Evolutionary conservation across 2,888 invertebrate genomes (phyloP).

Genomic region (Amblyjoppa fuscipennis): DNA sequence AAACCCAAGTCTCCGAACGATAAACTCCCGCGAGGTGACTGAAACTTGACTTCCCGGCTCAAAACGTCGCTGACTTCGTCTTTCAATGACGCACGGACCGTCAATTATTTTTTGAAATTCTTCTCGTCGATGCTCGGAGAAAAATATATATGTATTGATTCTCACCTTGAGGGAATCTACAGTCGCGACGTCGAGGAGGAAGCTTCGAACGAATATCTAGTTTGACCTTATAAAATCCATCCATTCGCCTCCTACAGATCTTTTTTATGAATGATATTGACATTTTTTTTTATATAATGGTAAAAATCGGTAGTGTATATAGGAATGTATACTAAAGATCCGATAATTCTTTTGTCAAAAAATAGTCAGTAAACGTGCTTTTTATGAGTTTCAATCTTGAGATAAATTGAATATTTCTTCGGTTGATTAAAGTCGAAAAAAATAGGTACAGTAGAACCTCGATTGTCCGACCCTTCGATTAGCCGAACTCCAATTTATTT

Average conservation of each 20-base stretch:
- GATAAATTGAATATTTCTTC: too few species aligned
- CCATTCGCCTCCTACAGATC: neutral
- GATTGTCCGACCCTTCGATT: too few species aligned
- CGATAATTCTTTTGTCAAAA: too few species aligned
- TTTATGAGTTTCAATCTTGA: too few species aligned
- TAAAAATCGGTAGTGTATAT: too few species aligned
- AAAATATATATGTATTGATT: neutral
- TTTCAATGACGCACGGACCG: conserved; percentile 19
- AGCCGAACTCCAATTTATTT: too few species aligned
- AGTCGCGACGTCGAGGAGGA: neutral
- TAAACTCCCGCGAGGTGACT: conserved; percentile 2
- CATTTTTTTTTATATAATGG: neutral
- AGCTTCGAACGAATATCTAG: neutral
- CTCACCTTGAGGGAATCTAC: neutral
- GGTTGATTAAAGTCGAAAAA: too few species aligned
- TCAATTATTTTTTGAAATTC: neutral
- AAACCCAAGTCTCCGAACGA: conserved; percentile 22
- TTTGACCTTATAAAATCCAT: neutral
- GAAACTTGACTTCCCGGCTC: neutral
- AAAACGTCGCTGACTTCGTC: neutral
- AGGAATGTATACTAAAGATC: too few species aligned
- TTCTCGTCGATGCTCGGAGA: neutral
- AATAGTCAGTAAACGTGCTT: too few species aligned
- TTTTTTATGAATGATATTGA: neutral
- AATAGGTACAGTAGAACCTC: too few species aligned